Evolutionary conservation across 2,113 vertebrate species (phyloP).

Genomic region (Catharus fuscescens): DNA sequence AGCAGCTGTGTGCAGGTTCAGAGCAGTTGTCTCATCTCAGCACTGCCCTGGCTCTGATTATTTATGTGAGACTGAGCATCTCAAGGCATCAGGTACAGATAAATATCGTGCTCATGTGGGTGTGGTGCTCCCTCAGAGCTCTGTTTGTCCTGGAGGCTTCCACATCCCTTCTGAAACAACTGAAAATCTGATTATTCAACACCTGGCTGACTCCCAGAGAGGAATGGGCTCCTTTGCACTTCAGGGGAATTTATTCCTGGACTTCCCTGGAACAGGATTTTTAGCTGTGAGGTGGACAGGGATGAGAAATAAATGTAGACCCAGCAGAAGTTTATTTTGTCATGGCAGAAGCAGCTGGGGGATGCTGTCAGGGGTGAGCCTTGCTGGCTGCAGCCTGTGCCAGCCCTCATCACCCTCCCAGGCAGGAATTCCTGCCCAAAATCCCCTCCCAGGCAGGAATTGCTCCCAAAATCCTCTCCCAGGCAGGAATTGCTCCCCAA

Average conservation of each 20-base stretch:
- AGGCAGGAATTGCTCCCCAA: background rate
- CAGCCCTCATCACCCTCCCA: background rate
- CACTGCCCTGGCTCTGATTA: background rate
- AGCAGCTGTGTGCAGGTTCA: background rate
- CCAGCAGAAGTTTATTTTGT: background rate
- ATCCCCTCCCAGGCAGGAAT: background rate
- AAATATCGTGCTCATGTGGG: background rate
- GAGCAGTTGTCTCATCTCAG: background rate
- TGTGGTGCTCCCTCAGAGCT: background rate
- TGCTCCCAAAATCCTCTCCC: background rate
- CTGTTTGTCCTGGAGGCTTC: background rate
- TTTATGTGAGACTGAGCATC: background rate
- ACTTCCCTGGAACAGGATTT: background rate
- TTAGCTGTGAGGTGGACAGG: background rate
- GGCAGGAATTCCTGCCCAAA: background rate
- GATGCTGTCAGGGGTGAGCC: background rate
- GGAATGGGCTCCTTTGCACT: background rate
- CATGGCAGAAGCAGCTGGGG: background rate
- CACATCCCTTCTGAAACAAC: background rate
- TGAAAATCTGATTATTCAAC: background rate
- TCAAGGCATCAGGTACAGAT: background rate
- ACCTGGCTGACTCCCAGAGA: background rate
- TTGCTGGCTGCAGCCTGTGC: background rate
- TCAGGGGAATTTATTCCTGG: background rate
- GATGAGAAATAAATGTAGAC: background rate